Evolutionary conservation across 2,888 invertebrate species (phyloP), one percentile per base, ranked within the genome.

Genomic region (Urechis unicinctus): DNA sequence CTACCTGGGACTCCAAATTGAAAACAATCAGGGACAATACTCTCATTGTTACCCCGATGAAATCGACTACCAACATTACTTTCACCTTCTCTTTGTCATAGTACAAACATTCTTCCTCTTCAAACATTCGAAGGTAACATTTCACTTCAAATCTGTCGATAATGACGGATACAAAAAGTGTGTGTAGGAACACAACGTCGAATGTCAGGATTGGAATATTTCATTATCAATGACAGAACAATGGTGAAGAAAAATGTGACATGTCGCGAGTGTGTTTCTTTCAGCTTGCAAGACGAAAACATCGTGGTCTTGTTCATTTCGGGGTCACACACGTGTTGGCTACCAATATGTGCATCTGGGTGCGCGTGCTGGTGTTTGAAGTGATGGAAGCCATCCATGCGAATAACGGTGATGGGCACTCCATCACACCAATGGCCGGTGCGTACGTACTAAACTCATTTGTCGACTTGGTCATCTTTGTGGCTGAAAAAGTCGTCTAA

Each of bases 101-200:
- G 92, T 94, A 87, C 96, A 96, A 81, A 95, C 96, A 88, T 96
- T 95, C 78, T 95, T 95, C 79, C 91, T 96, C 77, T 95, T 96
- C 81, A 94, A 95, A 89, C 94, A 95, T 79, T 92, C 94, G 63
- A 84, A 93, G 83, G 95, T 95, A 83, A 85, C 86, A 81, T 60
- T 36, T 17, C 36, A 36, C 17, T 36, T 36, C 36, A 36, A 17
- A 9, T 9, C 9, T 36, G 9, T 36, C 36, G 17, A 13, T 36
- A n/a, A n/a, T n/a, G n/a, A n/a, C n/a, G n/a, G n/a, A n/a, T n/a
- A n/a, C n/a, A n/a, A n/a, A n/a, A n/a, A n/a, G n/a, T n/a, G n/a
- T n/a, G n/a, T n/a, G n/a, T n/a, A n/a, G n/a, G n/a, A n/a, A 13
- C 36, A 36, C 36, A 36, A 36, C 36, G 9, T 9, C 36, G 17